phyloP scores from a whole-genome alignment of 2,888 invertebrate genomes.

The Notodonta ziczac region DNA sequence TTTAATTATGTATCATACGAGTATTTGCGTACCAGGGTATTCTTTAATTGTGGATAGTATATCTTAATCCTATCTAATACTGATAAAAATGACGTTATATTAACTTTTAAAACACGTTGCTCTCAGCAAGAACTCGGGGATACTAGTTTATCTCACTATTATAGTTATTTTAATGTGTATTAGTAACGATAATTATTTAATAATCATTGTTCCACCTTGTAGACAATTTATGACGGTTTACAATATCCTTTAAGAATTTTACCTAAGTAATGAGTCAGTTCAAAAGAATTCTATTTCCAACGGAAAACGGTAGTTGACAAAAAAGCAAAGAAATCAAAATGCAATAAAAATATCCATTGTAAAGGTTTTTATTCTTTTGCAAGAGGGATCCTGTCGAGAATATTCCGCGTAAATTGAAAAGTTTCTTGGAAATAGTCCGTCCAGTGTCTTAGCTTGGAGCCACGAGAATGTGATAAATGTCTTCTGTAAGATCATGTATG shows the following conservation, averaged over 20 bases:
- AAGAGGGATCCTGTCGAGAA: constrained; percentile 25
- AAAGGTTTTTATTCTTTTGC: constrained; percentile 17
- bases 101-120: no score
- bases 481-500: neutral
- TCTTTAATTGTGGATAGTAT: no score
- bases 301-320: neutral
- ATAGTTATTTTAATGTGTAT: no score
- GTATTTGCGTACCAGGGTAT: neutral
- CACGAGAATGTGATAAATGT: constrained; percentile 6
- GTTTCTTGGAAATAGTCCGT: constrained; percentile 31
- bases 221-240: no score
- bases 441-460: constrained; percentile 13
- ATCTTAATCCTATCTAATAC: no score
- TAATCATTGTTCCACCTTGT: no score
- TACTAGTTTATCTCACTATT: no score
- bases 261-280: no score
- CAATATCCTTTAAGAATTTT: no score
- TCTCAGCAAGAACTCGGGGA: no score
- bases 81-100: no score
- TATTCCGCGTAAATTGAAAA: constrained; percentile 44
- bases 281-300: neutral
- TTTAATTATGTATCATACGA: neutral
- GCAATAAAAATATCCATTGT: constrained; percentile 15
- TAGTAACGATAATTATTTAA: no score
- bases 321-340: constrained; percentile 20